These are phyloP conservation scores for Holothuria glaberrima DNA, from an alignment of 35 echinoderm and acorn worm genomes.

Conservation along the genomic window DNA sequence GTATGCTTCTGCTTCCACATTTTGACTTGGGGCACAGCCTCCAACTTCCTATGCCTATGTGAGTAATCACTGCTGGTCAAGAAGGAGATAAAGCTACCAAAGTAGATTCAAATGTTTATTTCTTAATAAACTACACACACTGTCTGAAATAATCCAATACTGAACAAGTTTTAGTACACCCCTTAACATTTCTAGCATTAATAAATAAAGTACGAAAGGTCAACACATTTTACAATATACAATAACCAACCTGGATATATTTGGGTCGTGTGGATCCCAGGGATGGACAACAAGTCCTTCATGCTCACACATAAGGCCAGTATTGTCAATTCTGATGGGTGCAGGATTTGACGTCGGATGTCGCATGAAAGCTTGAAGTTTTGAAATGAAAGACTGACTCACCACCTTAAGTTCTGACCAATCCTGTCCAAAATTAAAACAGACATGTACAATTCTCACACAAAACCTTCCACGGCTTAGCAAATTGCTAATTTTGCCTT, in stretches of 20 bases:
- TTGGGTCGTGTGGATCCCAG: neutral
- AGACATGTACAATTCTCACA: neutral
- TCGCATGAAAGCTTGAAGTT: conserved; percentile 78
- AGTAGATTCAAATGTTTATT: too few relatives aligned
- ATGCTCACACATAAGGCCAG: conserved; percentile 77
- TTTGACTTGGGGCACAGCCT: too few relatives aligned
- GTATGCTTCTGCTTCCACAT: too few relatives aligned
- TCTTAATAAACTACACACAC: too few relatives aligned
- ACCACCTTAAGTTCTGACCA: conserved; percentile 62
- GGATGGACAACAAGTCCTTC: conserved; percentile 73
- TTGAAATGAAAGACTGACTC: conserved; percentile 71
- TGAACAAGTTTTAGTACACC: too few relatives aligned
- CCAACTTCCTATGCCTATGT: too few relatives aligned
- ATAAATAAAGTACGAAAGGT: neutral
- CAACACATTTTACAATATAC: too few relatives aligned
- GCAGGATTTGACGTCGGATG: conserved; percentile 56
- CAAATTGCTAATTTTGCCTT: neutral
- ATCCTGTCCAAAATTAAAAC: conserved; percentile 52
- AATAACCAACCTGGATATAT: neutral
- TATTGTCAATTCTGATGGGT: conserved; percentile 69
- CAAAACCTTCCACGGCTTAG: neutral
- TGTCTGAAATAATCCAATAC: neutral
- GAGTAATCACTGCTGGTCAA: too few relatives aligned
- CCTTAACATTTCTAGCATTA: neutral
- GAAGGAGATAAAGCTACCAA: too few relatives aligned